These are phyloP conservation scores for Stichopus horrens DNA, from an alignment of 53 echinoderm and acorn worm genomes.

Conservation along the genomic window DNA sequence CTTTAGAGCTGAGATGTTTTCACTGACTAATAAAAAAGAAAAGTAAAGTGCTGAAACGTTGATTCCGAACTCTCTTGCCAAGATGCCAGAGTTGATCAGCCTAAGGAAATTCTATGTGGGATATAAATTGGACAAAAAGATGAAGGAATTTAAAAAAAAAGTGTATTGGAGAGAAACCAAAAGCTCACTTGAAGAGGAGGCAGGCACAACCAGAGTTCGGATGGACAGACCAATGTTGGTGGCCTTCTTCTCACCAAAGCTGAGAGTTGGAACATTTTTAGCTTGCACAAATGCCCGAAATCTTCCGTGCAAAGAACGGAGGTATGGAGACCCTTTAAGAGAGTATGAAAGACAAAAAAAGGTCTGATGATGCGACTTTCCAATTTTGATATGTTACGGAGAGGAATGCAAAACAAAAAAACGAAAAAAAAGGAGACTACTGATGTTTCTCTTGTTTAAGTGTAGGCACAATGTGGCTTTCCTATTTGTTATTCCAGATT, in stretches of 20 bases:
- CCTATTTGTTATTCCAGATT: too few relatives aligned
- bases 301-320: conserved; percentile 76
- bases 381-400: not conserved
- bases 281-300: conserved; percentile 86
- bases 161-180: not conserved
- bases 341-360: not conserved
- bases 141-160: not conserved
- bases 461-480: too few relatives aligned
- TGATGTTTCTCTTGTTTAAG: too few relatives aligned
- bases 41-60: too few relatives aligned
- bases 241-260: conserved; percentile 83
- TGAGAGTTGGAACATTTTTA: conserved; percentile 61
- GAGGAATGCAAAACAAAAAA: too few relatives aligned
- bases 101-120: too few relatives aligned
- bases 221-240: conserved; percentile 84
- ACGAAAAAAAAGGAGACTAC: too few relatives aligned
- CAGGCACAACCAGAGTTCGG: conserved; percentile 81
- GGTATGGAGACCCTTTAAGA: conserved; percentile 66
- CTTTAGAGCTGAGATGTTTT: too few relatives aligned
- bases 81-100: too few relatives aligned
- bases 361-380: not conserved
- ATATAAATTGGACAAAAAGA: not conserved
- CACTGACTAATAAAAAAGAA: too few relatives aligned
- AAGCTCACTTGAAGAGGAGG: conserved; percentile 76
- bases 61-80: too few relatives aligned